A percentile compares a stretch with the other conserved stretches of the same genome.
phyloP scores from a whole-genome alignment of 2,888 invertebrate genomes.

The Tetragonula carbonaria region DNA sequence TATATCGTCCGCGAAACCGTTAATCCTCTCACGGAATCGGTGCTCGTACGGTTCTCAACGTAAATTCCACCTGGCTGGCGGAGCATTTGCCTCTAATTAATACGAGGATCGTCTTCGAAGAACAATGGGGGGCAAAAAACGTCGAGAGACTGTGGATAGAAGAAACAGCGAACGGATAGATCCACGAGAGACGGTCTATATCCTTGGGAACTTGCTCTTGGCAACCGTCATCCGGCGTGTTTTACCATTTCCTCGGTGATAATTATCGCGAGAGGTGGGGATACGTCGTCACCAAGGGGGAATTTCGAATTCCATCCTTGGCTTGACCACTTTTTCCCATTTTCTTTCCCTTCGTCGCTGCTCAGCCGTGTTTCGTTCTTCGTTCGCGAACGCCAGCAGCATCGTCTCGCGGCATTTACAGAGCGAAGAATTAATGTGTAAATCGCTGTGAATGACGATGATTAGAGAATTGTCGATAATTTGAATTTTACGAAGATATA shows the following conservation, averaged over 20 bases:
- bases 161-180: constrained; percentile 25
- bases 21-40: constrained; percentile 33
- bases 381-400: too few relatives aligned
- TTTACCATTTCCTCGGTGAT: constrained; percentile 55
- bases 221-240: constrained; percentile 23
- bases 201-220: constrained; percentile 52
- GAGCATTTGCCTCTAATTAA: constrained; percentile 51
- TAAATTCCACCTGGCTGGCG: constrained; percentile 34
- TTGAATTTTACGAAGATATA: too few relatives aligned
- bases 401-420: too few relatives aligned
- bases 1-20: constrained; percentile 43
- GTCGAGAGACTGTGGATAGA: constrained; percentile 15
- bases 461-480: too few relatives aligned
- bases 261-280: constrained; percentile 53
- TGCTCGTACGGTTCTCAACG: constrained; percentile 38
- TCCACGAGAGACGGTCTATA: constrained; percentile 9
- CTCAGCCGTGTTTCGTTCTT: too few relatives aligned
- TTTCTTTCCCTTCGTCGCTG: too few relatives aligned
- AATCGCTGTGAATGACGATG: too few relatives aligned
- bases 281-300: constrained; percentile 10
- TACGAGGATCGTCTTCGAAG: constrained; percentile 27
- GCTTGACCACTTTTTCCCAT: neutral
- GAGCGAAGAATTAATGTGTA: too few relatives aligned
- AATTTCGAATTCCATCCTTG: constrained; percentile 36
- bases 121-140: constrained; percentile 46